A percentile compares a stretch with the other conserved stretches of the same genome.
Evolutionary conservation across 2,888 invertebrate genomes (phyloP).

Genomic region (Cordilura impudica): DNA sequence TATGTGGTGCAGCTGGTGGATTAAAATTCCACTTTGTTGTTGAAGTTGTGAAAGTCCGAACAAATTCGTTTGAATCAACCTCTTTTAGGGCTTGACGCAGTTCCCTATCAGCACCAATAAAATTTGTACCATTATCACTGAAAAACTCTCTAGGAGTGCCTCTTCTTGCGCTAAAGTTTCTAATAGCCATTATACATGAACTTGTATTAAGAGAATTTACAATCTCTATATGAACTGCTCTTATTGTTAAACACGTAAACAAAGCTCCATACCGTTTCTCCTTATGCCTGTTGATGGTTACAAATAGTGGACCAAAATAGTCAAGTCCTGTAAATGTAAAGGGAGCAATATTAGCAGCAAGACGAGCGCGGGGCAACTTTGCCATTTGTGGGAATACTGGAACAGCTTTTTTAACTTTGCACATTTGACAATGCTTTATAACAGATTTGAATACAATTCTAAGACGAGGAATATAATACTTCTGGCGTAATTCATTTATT

Average conservation of each 20-base stretch:
- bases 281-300: neutral
- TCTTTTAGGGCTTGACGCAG: slow-evolving; percentile 33
- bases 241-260: no score
- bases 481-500: slow-evolving; percentile 3
- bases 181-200: slow-evolving; percentile 31
- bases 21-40: no score
- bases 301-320: neutral
- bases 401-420: slow-evolving; percentile 48
- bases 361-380: slow-evolving; percentile 33
- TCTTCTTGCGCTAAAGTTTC: slow-evolving; percentile 35
- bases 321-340: slow-evolving; percentile 18
- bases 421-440: slow-evolving; percentile 40
- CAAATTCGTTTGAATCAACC: neutral
- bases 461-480: slow-evolving; percentile 30
- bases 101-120: slow-evolving; percentile 48
- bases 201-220: slow-evolving; percentile 11
- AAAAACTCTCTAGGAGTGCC: slow-evolving; percentile 33
- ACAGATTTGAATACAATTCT: slow-evolving; percentile 33
- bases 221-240: slow-evolving; percentile 21
- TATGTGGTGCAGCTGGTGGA: no score
- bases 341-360: neutral
- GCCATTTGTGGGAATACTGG: slow-evolving; percentile 40
- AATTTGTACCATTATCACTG: slow-evolving; percentile 35
- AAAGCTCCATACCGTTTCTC: slow-evolving; percentile 17
- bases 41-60: slow-evolving; percentile 5